phyloP scores from a whole-genome alignment of 2,888 invertebrate species.

The Abrostola tripartita region DNA sequence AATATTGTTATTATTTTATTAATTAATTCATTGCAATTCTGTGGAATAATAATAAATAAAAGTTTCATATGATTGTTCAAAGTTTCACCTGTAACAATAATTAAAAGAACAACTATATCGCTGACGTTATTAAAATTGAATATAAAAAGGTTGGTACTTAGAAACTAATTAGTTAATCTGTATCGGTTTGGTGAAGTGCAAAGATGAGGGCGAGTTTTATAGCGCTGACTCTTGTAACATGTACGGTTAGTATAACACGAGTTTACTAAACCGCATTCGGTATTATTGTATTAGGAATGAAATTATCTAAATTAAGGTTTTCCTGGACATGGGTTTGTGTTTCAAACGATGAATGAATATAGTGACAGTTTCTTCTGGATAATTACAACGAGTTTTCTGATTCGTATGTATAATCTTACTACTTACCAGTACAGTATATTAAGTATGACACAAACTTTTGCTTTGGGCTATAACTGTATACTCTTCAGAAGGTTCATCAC shows the following conservation, averaged over 20 bases:
- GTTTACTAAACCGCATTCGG: background rate
- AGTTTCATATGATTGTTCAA: background rate
- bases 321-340: no score
- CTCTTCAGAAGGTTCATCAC: no score
- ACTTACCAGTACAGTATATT: no score
- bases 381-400: no score
- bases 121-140: background rate
- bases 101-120: background rate
- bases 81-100: constrained; percentile 9
- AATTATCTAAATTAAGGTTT: no score
- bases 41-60: background rate
- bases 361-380: no score
- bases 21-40: background rate
- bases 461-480: no score
- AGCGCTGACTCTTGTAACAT: background rate
- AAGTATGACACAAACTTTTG: no score
- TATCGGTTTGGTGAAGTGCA: background rate
- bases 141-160: constrained; percentile 4
- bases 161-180: constrained; percentile 2
- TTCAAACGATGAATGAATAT: no score
- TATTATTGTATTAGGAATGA: no score
- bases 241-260: constrained; percentile 14
- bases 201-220: constrained; percentile 15
- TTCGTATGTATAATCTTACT: no score
- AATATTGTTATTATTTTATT: background rate